Conservation (phyloP, 1,140 invertebrate genomes). For the Conus betulinus region DNA sequence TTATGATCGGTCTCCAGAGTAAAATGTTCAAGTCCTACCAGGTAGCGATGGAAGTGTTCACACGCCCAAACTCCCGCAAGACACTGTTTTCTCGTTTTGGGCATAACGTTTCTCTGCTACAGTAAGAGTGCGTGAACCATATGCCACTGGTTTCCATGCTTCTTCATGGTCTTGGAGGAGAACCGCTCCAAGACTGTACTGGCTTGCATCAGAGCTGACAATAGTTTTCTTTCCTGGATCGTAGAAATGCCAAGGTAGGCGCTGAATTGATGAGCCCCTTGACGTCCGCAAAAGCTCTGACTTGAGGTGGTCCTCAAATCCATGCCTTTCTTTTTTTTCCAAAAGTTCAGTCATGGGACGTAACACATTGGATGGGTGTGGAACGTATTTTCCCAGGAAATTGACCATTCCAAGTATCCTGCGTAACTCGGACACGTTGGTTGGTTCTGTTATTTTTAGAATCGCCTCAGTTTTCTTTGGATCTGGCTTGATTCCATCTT, state of each 20-base stretch:
- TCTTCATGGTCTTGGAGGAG: not conserved
- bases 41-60: constrained; percentile 77
- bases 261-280: constrained; percentile 27
- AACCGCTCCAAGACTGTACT: not conserved
- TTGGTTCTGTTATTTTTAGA: constrained; percentile 36
- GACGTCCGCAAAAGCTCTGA: constrained; percentile 19
- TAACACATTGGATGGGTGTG: constrained; percentile 26
- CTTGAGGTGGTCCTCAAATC: constrained; percentile 36
- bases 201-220: not conserved
- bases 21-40: constrained; percentile 71
- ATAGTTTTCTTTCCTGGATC: not conserved
- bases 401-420: constrained; percentile 68
- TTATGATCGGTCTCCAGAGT: constrained; percentile 68
- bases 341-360: constrained; percentile 37
- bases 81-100: constrained; percentile 78
- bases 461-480: constrained; percentile 35
- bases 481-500: constrained; percentile 10
- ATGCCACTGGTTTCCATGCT: not conserved
- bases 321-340: constrained; percentile 18
- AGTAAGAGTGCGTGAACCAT: not conserved
- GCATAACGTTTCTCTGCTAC: constrained; percentile 73
- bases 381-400: constrained; percentile 67
- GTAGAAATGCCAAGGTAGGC: not conserved
- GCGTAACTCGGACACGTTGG: constrained; percentile 35
- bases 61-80: constrained; percentile 77